Percentiles rank a stretch among this genome's conserved stretches.
Conservation (phyloP, 2,888 invertebrate species). For the Conops quadrifasciatus region DNA sequence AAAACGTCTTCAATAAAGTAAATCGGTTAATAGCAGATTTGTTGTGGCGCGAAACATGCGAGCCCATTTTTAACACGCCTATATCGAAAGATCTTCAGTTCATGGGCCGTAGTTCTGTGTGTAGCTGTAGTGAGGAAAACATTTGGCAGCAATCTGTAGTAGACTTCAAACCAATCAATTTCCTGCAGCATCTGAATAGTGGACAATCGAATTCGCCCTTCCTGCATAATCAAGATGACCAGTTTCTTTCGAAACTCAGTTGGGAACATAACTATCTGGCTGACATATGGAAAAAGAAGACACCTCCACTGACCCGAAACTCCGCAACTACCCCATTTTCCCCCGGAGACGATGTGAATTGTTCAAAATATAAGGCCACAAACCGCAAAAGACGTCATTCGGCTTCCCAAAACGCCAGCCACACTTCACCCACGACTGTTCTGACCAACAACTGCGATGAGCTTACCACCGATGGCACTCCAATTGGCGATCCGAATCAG, state of each 20-base stretch:
- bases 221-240: constrained; percentile 8
- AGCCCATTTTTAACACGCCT: constrained; percentile 40
- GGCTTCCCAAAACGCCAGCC: constrained; percentile 60
- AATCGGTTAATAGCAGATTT: constrained; percentile 57
- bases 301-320: constrained; percentile 34
- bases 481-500: constrained; percentile 48
- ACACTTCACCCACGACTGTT: constrained; percentile 47
- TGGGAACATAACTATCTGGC: constrained; percentile 57
- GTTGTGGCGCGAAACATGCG: constrained; percentile 51
- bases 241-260: constrained; percentile 47
- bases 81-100: constrained; percentile 29
- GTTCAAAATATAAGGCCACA: constrained; percentile 42
- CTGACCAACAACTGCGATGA: constrained; percentile 45
- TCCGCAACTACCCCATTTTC: background rate
- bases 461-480: too few relatives aligned
- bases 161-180: constrained; percentile 48
- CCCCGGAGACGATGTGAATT: background rate
- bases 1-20: constrained; percentile 52
- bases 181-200: constrained; percentile 45
- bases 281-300: constrained; percentile 52
- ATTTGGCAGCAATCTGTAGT: constrained; percentile 42
- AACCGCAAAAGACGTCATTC: constrained; percentile 72
- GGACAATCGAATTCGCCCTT: background rate
- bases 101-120: constrained; percentile 32
- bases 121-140: constrained; percentile 30